Conservation (phyloP, 2,113 vertebrate species). For the Calyptomena viridis region DNA sequence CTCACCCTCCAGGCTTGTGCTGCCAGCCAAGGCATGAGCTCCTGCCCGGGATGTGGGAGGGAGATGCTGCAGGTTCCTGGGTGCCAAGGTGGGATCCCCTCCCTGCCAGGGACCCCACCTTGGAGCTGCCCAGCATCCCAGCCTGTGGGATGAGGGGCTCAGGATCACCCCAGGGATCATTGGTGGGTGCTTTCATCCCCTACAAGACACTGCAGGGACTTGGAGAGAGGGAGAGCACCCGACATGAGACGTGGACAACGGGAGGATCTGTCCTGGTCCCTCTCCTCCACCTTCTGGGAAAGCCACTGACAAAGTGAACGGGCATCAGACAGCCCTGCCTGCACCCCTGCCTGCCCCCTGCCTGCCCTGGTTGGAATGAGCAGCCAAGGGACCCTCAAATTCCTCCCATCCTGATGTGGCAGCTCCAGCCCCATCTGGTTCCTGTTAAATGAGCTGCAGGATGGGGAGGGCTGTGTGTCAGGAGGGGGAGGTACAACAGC, state of each 20-base stretch:
- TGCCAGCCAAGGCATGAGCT: neutral
- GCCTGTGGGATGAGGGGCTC: neutral
- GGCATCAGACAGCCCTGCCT: neutral
- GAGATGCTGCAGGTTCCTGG: neutral
- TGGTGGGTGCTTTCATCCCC: neutral
- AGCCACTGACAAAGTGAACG: neutral
- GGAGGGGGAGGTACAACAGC: neutral
- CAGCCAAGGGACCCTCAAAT: neutral
- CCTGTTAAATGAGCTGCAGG: conserved; percentile 47
- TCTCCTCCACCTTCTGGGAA: neutral
- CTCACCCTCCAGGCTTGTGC: neutral
- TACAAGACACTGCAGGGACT: neutral
- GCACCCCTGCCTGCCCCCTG: neutral
- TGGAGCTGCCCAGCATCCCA: neutral
- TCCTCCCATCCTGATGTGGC: neutral
- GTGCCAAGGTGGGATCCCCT: neutral
- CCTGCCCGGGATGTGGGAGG: accelerated
- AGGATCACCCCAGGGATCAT: neutral
- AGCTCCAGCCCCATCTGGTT: conserved; percentile 57
- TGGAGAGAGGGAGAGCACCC: neutral
- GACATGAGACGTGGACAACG: accelerated
- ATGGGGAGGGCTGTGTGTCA: neutral
- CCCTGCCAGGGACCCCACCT: neutral
- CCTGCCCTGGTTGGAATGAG: neutral
- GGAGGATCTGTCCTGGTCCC: neutral